These are phyloP conservation scores for Oscheius sp. DNA, from an alignment of 2,888 invertebrate genomes.

Conservation along the genomic window DNA sequence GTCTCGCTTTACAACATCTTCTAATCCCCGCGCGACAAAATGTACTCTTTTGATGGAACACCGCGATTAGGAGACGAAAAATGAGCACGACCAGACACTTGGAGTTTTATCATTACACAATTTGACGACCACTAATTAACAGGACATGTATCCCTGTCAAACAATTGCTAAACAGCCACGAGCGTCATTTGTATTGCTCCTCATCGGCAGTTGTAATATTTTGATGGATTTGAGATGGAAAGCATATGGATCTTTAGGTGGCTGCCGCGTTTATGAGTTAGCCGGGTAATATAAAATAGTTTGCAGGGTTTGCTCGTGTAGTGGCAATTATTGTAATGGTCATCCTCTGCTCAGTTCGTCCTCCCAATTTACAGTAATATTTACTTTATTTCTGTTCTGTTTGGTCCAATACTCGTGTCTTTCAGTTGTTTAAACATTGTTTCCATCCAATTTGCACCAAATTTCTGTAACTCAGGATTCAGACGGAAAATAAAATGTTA, in stretches of 20 bases:
- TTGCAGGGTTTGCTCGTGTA: slow-evolving; percentile 62
- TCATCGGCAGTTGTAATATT: slow-evolving; percentile 30
- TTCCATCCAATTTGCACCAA: too few relatives aligned
- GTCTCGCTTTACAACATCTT: slow-evolving; percentile 10
- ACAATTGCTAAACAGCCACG: slow-evolving; percentile 13
- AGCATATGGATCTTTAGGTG: slow-evolving; percentile 5
- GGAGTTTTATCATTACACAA: not conserved
- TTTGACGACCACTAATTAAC: not conserved
- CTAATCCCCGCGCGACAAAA: slow-evolving; percentile 13
- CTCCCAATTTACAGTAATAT: not conserved
- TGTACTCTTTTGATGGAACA: slow-evolving; percentile 21
- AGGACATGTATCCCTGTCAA: not conserved
- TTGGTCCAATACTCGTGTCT: not conserved
- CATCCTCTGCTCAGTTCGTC: slow-evolving; percentile 26
- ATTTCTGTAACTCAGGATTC: too few relatives aligned
- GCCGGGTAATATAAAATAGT: not conserved
- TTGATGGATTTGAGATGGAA: slow-evolving; percentile 30
- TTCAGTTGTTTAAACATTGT: not conserved
- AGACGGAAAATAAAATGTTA: too few relatives aligned
- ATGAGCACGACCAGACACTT: not conserved
- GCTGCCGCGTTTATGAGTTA: not conserved
- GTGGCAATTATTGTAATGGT: slow-evolving; percentile 59
- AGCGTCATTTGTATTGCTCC: slow-evolving; percentile 19
- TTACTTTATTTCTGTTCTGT: not conserved
- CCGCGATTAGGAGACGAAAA: slow-evolving; percentile 5